Evolutionary conservation across 2,888 invertebrate species (phyloP).

Genomic region (Microplitis manilae): DNA sequence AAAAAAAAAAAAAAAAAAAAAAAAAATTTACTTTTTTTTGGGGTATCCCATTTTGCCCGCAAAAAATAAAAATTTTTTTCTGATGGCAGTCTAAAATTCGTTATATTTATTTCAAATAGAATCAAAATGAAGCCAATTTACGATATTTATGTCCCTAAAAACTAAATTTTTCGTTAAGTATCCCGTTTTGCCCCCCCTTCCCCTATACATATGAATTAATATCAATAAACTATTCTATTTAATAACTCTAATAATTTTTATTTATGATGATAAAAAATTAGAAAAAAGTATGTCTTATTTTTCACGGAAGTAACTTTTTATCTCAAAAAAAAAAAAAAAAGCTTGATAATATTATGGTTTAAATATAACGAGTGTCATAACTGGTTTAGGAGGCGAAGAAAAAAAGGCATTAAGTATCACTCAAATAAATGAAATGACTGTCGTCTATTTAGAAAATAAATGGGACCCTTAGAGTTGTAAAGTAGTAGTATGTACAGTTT

Average conservation of each 20-base stretch:
- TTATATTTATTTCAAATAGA: too few species aligned
- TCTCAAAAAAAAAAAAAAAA: conserved; percentile 11
- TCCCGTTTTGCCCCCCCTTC: too few species aligned
- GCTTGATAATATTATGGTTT: not conserved
- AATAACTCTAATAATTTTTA: not conserved
- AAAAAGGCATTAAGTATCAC: conserved; percentile 20
- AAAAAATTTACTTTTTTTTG: too few species aligned
- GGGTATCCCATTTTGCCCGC: too few species aligned
- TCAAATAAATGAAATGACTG: conserved; percentile 35
- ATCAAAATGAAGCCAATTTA: too few species aligned
- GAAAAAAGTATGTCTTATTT: conserved; percentile 1
- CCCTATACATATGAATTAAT: not conserved
- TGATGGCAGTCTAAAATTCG: too few species aligned
- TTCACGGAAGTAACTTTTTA: conserved; percentile 22
- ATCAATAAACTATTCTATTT: not conserved
- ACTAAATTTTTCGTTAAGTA: too few species aligned
- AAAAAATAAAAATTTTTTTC: too few species aligned
- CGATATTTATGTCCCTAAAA: too few species aligned
- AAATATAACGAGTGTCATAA: not conserved
- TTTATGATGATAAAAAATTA: conserved; percentile 31
- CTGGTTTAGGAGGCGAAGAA: conserved; percentile 7
- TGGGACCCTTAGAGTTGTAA: conserved; percentile 19
- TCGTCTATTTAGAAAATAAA: conserved; percentile 40
- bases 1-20: too few species aligned
- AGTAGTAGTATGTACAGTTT: conserved; percentile 26